Base-by-base conservation (phyloP, 2,113 vertebrate species). In the Takifugu bimaculatus region DNA sequence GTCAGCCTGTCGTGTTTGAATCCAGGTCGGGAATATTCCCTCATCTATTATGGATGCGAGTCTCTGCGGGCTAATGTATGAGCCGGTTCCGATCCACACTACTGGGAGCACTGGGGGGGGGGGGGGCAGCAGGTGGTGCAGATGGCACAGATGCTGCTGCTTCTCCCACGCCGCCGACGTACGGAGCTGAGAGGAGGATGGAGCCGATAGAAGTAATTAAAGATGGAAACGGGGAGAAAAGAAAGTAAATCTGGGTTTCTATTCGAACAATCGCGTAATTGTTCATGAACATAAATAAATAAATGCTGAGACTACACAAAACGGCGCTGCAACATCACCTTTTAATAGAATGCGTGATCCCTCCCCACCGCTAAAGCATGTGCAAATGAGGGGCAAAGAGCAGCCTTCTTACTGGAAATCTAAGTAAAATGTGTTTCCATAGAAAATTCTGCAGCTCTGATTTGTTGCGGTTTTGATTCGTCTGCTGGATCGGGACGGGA, bases 61-160 rank as follows among this genome's bases (percentile, higher is more conserved):
- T 45, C 57, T 50, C 29, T 32, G 29, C 29, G 2, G 29, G 29
- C 29, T 32, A 32, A 5, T 32, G 29, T 20, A 29, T 32, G 26
- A 49, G 25, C 1, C 3, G 26, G 39, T 27, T 48, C 27, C 67
- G 75, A 60, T 52, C 78, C 6, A 14, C 39, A 51, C 50, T 53
- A 47, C 47, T 57, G 48, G 54, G 51, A 50, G 45, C 28, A 55
- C 53, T 79, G 80, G 78, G 66, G 65, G 50, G 66, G 65, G 50
- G 14, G 51, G 35, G 57, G 11, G 48, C 48, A 50, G 48, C 45
- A 48, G 48, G 48, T 44, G 67, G 81, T 51, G 65, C 82, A 87
- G 77, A 79, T 74, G 72, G 76, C 65, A 52, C 65, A 72, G 80
- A 70, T 72, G 69, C 58, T 25, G 26, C 63, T 15, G 29, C 55